Percentiles rank a stretch among this genome's conserved stretches.
Evolutionary conservation across 2,797 vertebrate species (phyloP).

Genomic region (Menidia menidia): DNA sequence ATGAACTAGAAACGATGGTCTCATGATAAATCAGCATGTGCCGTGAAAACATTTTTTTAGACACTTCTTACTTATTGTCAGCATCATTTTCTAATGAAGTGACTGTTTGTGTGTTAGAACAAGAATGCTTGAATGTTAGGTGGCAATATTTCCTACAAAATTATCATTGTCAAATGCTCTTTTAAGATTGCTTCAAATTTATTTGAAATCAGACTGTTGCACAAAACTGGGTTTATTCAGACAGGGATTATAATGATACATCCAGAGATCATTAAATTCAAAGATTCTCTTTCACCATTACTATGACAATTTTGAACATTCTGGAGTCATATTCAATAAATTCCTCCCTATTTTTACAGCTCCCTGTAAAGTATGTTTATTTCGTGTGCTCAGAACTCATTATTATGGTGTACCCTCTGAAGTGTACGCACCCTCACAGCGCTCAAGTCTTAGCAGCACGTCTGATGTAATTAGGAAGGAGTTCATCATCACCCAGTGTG

Average conservation of each 20-base stretch:
- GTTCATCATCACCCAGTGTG: constrained; percentile 57
- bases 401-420: constrained; percentile 48
- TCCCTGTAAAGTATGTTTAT: constrained; percentile 62
- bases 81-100: constrained; percentile 58
- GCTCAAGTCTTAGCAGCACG: constrained; percentile 50
- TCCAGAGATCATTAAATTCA: background rate
- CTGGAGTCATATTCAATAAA: constrained; percentile 40
- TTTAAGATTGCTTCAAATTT: background rate
- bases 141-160: background rate
- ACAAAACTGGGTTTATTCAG: background rate
- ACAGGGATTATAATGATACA: background rate
- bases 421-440: constrained; percentile 49
- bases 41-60: constrained; percentile 76
- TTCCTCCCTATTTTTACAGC: constrained; percentile 33
- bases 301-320: constrained; percentile 21
- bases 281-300: background rate
- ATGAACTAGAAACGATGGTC: constrained; percentile 77
- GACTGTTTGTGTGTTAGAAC: constrained; percentile 37
- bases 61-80: constrained; percentile 69
- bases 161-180: background rate
- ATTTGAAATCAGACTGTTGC: background rate
- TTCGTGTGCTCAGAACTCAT: constrained; percentile 55
- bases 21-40: constrained; percentile 71
- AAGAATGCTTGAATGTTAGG: constrained; percentile 38
- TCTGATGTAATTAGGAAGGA: constrained; percentile 66